A percentile compares a stretch with the other conserved stretches of the same genome.
phyloP scores from a whole-genome alignment of 2,888 invertebrate genomes.

The Allacma fusca region DNA sequence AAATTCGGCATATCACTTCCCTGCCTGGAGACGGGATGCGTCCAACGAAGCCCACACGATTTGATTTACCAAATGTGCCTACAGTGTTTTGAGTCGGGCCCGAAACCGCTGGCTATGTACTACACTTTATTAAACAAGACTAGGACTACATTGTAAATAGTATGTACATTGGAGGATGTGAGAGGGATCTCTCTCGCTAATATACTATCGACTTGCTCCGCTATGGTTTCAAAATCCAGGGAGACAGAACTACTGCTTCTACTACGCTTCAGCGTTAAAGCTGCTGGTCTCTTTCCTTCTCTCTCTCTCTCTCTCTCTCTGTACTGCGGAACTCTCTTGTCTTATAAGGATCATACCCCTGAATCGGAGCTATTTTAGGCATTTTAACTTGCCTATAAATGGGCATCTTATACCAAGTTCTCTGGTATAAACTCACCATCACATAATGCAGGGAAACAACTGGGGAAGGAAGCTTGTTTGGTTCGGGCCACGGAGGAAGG shows the following conservation, averaged over 20 bases:
- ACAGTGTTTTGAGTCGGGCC: not conserved
- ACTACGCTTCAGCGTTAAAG: not conserved
- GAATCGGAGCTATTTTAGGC: slow-evolving; percentile 13
- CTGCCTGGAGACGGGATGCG: not conserved
- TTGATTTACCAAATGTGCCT: not conserved
- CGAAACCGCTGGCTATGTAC: not conserved
- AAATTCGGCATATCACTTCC: not conserved
- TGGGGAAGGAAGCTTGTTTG: not conserved
- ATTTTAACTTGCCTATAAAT: slow-evolving; percentile 21
- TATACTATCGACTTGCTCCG: not conserved
- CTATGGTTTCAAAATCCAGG: not conserved
- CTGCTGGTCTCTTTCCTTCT: not conserved
- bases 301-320: not conserved
- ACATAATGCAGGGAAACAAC: not conserved
- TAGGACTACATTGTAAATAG: no score
- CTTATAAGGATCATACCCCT: not conserved
- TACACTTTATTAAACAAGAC: no score
- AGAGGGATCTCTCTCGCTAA: not conserved
- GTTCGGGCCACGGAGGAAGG: not conserved
- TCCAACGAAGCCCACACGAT: slow-evolving; percentile 3
- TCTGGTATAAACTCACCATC: slow-evolving; percentile 8
- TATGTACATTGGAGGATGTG: not conserved
- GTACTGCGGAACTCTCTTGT: not conserved
- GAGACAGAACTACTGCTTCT: not conserved
- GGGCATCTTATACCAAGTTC: not conserved